These are phyloP conservation scores for Enteromius afrohamiltoni DNA, from an alignment of 2,797 vertebrate genomes.

Conservation along the genomic window DNA sequence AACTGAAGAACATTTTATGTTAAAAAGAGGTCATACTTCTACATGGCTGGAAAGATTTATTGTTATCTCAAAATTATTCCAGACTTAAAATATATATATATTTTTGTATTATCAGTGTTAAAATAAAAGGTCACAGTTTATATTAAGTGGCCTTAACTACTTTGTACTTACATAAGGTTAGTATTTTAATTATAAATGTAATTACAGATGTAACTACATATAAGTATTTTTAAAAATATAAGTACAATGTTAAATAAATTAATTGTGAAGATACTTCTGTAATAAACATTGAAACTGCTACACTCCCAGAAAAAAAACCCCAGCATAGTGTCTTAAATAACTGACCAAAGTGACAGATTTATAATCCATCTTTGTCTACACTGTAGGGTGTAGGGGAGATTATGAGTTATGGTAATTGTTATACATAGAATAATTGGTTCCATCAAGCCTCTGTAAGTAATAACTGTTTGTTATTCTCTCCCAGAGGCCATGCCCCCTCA, in stretches of 20 bases:
- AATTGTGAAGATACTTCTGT: neutral
- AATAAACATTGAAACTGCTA: neutral
- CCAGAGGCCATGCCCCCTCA: neutral
- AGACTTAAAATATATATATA: neutral
- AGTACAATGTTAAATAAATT: no score
- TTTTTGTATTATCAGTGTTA: neutral
- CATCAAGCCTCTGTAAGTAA: slow-evolving; percentile 10
- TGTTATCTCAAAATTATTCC: neutral
- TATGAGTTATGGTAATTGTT: neutral
- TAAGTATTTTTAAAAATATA: no score
- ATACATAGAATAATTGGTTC: neutral
- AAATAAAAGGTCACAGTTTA: no score
- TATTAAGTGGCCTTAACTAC: no score
- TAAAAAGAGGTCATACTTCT: neutral
- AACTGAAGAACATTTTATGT: neutral
- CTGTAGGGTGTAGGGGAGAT: no score
- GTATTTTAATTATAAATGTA: no score
- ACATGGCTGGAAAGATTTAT: neutral
- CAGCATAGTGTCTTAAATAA: slow-evolving; percentile 10
- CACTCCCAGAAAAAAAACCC: neutral
- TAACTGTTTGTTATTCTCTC: slow-evolving; percentile 9
- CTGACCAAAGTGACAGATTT: neutral
- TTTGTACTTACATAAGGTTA: no score
- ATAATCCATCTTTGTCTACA: neutral
- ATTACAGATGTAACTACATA: no score